phyloP scores from a whole-genome alignment of 2,797 vertebrate species.

The Gastrophryne carolinensis region DNA sequence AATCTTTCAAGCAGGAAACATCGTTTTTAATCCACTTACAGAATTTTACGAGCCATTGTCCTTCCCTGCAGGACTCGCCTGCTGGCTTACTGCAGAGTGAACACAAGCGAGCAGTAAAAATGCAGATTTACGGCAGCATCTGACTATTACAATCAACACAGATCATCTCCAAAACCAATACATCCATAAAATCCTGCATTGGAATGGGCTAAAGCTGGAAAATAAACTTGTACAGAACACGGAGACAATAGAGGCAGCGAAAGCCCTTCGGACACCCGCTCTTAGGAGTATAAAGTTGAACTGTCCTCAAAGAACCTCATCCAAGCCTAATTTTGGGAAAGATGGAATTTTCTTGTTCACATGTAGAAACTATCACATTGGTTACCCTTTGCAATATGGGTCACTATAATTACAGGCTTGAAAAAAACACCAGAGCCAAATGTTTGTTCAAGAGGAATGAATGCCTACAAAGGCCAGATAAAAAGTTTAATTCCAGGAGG shows the following conservation, averaged over 20 bases:
- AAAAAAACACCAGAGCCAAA: no score
- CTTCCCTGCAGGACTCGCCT: slow-evolving; percentile 19
- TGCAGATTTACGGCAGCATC: slow-evolving; percentile 27
- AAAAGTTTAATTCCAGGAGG: neutral
- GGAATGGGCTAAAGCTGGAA: neutral
- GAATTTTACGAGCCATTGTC: slow-evolving; percentile 39
- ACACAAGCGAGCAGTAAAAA: slow-evolving; percentile 47
- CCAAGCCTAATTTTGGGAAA: slow-evolving; percentile 19
- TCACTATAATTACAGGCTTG: slow-evolving; percentile 38
- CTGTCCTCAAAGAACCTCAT: slow-evolving; percentile 35
- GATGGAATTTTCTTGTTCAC: slow-evolving; percentile 2
- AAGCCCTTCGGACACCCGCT: neutral
- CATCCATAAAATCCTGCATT: slow-evolving; percentile 9
- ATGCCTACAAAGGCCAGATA: neutral
- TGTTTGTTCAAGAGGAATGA: slow-evolving; percentile 7
- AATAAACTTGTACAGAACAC: slow-evolving; percentile 2
- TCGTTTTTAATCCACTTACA: slow-evolving; percentile 33
- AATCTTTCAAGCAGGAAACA: slow-evolving; percentile 50
- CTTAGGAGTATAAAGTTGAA: neutral
- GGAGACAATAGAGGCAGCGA: slow-evolving; percentile 9
- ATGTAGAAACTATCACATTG: slow-evolving; percentile 21
- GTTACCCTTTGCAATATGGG: slow-evolving; percentile 2
- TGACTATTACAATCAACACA: slow-evolving; percentile 11
- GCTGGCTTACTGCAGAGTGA: slow-evolving; percentile 29
- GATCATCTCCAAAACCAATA: slow-evolving; percentile 42